phyloP scores from a whole-genome alignment of 2,797 vertebrate species.

The Coccyzus lansbergi region DNA sequence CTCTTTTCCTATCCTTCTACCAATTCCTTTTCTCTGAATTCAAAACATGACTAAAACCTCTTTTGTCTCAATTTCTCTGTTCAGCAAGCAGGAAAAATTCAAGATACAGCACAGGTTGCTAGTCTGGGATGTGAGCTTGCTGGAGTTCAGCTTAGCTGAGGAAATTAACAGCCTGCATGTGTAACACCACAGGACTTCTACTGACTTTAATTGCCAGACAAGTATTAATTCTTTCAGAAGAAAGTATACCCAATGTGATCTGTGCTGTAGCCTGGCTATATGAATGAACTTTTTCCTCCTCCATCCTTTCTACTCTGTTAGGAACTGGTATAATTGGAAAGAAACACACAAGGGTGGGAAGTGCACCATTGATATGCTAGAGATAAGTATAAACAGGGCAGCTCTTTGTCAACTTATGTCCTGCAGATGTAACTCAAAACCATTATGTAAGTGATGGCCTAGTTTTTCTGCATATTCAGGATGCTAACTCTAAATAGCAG shows the following conservation, averaged over 20 bases:
- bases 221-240: neutral
- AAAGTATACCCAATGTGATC: neutral
- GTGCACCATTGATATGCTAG: neutral
- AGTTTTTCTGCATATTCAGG: neutral
- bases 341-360: neutral
- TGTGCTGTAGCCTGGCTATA: neutral
- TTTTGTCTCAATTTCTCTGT: neutral
- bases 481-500: neutral
- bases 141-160: neutral
- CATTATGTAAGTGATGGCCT: neutral
- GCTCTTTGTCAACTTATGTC: neutral
- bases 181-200: neutral
- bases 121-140: neutral
- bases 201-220: neutral
- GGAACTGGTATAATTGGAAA: neutral
- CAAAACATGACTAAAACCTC: neutral
- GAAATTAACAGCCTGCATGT: neutral
- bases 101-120: neutral
- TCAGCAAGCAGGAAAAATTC: conserved; percentile 12
- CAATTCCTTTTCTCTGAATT: neutral
- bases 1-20: neutral
- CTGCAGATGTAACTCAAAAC: neutral
- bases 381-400: neutral
- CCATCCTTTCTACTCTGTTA: neutral
- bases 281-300: neutral